phyloP scores from a whole-genome alignment of 2,113 vertebrate genomes.

The Acanthisitta chloris region DNA sequence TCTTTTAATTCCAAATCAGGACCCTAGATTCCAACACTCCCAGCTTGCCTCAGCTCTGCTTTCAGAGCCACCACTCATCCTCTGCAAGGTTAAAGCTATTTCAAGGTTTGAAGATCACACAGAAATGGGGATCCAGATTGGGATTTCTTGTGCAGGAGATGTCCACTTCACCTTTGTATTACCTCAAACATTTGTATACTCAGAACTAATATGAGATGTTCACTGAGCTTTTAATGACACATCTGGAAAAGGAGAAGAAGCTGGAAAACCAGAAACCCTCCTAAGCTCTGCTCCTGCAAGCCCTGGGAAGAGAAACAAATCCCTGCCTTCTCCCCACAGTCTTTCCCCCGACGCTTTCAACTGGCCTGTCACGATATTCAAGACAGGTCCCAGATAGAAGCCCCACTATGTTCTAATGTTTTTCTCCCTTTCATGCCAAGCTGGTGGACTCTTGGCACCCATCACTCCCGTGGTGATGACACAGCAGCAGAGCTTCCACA shows the following conservation, averaged over 20 bases:
- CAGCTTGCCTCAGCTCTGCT: not conserved
- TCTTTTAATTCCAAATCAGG: not conserved
- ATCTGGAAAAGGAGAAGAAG: not conserved
- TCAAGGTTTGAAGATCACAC: not conserved
- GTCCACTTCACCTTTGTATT: not conserved
- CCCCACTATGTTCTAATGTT: not conserved
- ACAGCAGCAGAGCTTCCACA: not conserved
- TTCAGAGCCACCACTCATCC: not conserved
- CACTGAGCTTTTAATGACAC: not conserved
- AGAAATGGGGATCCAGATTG: not conserved
- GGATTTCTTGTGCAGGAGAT: not conserved
- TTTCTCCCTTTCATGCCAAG: not conserved
- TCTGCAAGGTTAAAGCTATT: not conserved
- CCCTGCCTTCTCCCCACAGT: not conserved
- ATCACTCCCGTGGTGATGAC: fast-evolving
- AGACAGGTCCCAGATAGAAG: not conserved
- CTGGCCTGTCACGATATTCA: not conserved
- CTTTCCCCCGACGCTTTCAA: not conserved
- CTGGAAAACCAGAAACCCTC: not conserved
- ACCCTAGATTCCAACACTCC: not conserved
- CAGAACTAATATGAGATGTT: not conserved
- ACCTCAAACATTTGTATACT: not conserved
- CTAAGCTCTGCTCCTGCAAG: not conserved
- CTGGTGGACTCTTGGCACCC: not conserved
- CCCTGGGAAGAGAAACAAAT: not conserved